phyloP scores from a whole-genome alignment of 2,113 vertebrate genomes.

The Mastomys coucha region DNA sequence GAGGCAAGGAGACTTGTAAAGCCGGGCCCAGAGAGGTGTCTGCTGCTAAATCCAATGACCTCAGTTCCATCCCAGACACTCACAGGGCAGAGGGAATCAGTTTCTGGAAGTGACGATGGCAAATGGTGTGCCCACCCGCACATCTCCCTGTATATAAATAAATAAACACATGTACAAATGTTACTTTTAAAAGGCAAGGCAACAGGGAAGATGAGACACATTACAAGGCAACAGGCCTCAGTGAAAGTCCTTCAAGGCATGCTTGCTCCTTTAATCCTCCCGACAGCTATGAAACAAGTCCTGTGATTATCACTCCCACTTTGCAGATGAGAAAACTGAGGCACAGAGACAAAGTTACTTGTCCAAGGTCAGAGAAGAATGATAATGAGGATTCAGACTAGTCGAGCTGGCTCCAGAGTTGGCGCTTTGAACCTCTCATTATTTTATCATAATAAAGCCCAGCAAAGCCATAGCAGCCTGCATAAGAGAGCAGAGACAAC shows the following conservation, averaged over 20 bases:
- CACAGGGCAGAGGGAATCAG: neutral
- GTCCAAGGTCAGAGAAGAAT: neutral
- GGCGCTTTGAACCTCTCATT: neutral
- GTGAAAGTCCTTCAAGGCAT: neutral
- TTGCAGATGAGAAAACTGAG: constrained; percentile 49
- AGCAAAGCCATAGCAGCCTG: neutral
- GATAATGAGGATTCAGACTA: neutral
- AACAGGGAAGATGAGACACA: neutral
- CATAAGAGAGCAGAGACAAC: neutral
- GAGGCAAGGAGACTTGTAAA: neutral
- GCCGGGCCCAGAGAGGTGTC: neutral
- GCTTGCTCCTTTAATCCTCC: neutral
- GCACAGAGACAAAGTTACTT: neutral
- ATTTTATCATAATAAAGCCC: constrained; percentile 36
- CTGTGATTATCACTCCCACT: constrained; percentile 38
- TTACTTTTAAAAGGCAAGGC: neutral
- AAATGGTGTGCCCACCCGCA: neutral
- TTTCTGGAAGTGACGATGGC: neutral
- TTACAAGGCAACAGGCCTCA: neutral
- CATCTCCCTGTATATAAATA: too few relatives aligned
- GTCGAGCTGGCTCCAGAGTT: constrained; percentile 33
- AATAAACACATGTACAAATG: neutral
- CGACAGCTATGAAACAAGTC: neutral
- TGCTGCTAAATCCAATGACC: neutral
- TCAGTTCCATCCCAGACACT: neutral